Conservation (phyloP, 2,797 vertebrate species). For the Rhincodon typus region DNA sequence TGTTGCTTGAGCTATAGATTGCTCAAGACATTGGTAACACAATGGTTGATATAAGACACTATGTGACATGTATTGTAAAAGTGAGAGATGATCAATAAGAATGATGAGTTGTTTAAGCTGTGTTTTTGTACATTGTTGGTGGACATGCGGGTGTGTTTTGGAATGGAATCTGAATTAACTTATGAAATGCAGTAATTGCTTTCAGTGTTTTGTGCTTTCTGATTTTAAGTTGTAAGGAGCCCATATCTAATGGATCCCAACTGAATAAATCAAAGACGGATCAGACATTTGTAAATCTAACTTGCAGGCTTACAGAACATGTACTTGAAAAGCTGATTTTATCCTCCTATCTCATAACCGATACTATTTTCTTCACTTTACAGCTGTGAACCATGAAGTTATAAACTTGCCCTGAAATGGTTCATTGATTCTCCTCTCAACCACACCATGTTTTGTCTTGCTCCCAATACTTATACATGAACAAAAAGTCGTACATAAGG, state of each 20-base stretch:
- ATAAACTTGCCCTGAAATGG: not conserved
- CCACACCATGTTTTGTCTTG: not conserved
- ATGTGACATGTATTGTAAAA: not conserved
- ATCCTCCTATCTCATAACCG: not conserved
- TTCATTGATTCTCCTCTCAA: not conserved
- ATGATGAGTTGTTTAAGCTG: slow-evolving; percentile 20
- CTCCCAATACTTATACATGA: not conserved
- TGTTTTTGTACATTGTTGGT: not conserved
- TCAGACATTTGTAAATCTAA: no score
- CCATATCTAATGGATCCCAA: not conserved
- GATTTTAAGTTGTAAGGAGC: not conserved
- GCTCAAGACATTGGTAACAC: not conserved
- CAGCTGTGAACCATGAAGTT: not conserved
- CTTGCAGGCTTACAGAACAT: no score
- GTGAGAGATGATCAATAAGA: not conserved
- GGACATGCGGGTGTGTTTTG: not conserved
- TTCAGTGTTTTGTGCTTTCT: not conserved
- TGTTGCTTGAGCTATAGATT: slow-evolving; percentile 24
- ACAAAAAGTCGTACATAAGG: not conserved
- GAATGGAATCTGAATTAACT: not conserved
- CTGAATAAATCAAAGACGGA: not conserved
- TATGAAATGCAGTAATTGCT: not conserved
- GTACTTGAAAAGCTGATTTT: not conserved
- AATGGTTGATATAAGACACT: slow-evolving; percentile 17
- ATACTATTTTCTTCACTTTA: not conserved